Evolutionary conservation across 2,797 vertebrate species (phyloP).

Genomic region (Fistularia commersonii): DNA sequence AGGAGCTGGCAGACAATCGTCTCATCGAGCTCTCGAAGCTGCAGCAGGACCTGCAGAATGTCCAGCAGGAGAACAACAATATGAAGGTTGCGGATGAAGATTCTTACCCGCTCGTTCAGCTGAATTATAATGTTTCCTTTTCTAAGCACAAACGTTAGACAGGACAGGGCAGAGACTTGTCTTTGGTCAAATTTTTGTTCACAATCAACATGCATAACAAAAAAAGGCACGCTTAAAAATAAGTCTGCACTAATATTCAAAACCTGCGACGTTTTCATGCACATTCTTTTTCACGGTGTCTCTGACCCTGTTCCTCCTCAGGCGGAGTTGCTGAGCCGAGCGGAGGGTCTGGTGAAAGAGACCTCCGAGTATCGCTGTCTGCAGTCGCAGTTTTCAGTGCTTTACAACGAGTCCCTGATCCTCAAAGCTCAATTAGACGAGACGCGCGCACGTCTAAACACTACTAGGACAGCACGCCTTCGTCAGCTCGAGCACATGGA

Average conservation of each 20-base stretch:
- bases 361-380: conserved; percentile 94
- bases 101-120: too few relatives aligned
- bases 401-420: conserved; percentile 95
- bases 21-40: conserved; percentile 90
- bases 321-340: conserved; percentile 85
- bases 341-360: conserved; percentile 90
- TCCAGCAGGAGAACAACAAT: conserved; percentile 87
- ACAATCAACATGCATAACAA: too few relatives aligned
- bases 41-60: conserved; percentile 87
- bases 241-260: not conserved
- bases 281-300: too few relatives aligned
- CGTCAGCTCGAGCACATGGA: conserved; percentile 97
- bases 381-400: conserved; percentile 96
- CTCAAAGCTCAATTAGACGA: conserved; percentile 94
- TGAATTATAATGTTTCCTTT: too few relatives aligned
- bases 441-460: conserved; percentile 89
- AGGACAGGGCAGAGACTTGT: too few relatives aligned
- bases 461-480: conserved; percentile 88
- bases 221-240: too few relatives aligned
- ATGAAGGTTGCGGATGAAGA: conserved; percentile 77
- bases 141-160: too few relatives aligned
- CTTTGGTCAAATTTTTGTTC: too few relatives aligned
- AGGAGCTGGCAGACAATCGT: conserved; percentile 90
- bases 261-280: not conserved
- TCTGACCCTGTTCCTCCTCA: conserved; percentile 38